phyloP scores from a whole-genome alignment of 2,113 vertebrate genomes.

The Nematolebias whitei region DNA sequence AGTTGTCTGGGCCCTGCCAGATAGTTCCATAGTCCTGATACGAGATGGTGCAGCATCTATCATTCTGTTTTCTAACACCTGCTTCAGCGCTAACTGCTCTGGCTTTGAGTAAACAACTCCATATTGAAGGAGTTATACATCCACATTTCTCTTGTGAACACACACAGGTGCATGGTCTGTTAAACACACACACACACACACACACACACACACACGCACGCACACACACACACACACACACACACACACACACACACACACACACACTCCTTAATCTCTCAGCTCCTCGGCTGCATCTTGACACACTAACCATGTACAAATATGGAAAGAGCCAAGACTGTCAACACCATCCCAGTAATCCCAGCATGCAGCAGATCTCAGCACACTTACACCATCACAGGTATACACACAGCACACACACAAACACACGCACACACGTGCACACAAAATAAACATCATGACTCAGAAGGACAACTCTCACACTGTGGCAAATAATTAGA shows the following conservation, averaged over 20 bases:
- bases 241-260: constrained; percentile 30
- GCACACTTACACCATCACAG: constrained; percentile 14
- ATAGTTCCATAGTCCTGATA: too few relatives aligned
- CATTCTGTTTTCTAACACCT: neutral
- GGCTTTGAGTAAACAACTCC: neutral
- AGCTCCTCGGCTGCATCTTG: constrained; percentile 55
- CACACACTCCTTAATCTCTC: constrained; percentile 39
- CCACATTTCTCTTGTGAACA: too few relatives aligned
- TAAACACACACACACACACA: too few relatives aligned
- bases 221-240: constrained; percentile 16
- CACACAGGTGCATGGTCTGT: too few relatives aligned
- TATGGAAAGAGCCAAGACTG: constrained; percentile 54
- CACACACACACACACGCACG: constrained; percentile 6
- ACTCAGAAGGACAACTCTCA: too few relatives aligned
- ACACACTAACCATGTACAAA: constrained; percentile 60
- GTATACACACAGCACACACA: neutral
- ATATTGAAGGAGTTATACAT: neutral
- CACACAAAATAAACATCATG: too few relatives aligned
- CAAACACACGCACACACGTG: neutral
- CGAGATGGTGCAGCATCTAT: too few relatives aligned
- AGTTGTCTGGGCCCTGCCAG: too few relatives aligned
- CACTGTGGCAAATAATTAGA: neutral
- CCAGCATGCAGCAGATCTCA: constrained; percentile 29
- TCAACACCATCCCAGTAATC: constrained; percentile 45
- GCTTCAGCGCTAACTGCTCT: neutral